Conservation (phyloP, 1,140 invertebrate species). For the Epicauta chinensis region DNA sequence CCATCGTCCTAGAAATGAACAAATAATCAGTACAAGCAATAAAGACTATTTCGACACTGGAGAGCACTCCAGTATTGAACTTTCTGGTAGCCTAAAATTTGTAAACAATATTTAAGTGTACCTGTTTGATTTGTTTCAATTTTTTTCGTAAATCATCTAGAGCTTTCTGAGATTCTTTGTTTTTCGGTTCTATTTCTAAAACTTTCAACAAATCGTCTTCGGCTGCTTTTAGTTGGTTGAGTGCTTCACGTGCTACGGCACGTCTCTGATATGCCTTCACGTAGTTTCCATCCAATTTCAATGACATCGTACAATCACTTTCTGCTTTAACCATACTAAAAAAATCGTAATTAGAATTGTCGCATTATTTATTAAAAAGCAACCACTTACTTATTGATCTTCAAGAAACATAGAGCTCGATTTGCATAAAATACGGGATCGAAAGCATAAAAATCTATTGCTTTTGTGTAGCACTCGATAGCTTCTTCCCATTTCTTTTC, state of each 20-base stretch:
- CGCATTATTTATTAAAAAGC: no score
- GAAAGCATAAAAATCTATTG: slow-evolving; percentile 66
- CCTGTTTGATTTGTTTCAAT: slow-evolving; percentile 43
- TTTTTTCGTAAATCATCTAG: slow-evolving; percentile 51
- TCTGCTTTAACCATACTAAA: slow-evolving; percentile 63
- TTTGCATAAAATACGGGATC: slow-evolving; percentile 84
- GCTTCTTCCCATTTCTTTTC: slow-evolving; percentile 71
- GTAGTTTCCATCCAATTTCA: slow-evolving; percentile 67
- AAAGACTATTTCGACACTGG: not conserved
- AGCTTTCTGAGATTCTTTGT: slow-evolving; percentile 54
- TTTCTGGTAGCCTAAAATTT: no score
- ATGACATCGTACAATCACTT: slow-evolving; percentile 64
- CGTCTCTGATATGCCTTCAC: slow-evolving; percentile 74
- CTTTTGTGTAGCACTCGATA: slow-evolving; percentile 71
- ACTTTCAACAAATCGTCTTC: slow-evolving; percentile 59
- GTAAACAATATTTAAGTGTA: slow-evolving; percentile 8
- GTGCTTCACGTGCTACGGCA: slow-evolving; percentile 58
- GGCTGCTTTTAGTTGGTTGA: slow-evolving; percentile 58
- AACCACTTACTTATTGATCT: slow-evolving; percentile 68
- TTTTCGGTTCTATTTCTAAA: slow-evolving; percentile 64
- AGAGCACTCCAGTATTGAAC: no score
- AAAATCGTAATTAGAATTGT: slow-evolving; percentile 21
- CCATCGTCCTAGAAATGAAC: not conserved
- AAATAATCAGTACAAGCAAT: no score
- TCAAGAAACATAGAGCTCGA: slow-evolving; percentile 80